Evolutionary conservation across 2,797 vertebrate genomes (phyloP).

Genomic region (Bovichtus diacanthus): DNA sequence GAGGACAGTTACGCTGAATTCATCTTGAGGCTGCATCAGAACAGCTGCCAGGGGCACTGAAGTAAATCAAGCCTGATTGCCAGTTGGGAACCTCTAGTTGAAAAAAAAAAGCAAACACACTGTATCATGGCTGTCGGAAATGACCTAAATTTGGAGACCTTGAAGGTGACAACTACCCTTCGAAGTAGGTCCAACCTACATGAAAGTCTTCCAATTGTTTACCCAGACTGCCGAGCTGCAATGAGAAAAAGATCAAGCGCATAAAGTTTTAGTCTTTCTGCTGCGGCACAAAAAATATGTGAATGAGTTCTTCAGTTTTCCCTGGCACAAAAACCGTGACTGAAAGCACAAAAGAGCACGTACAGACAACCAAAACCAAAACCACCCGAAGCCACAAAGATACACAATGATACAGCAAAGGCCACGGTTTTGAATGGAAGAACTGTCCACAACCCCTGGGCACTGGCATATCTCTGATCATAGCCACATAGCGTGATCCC

Average conservation of each 20-base stretch:
- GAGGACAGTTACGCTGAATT: constrained; percentile 3
- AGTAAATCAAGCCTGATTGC: constrained; percentile 24
- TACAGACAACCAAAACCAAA: constrained; percentile 27
- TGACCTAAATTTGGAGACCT: constrained; percentile 44
- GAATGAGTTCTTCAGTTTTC: constrained; percentile 43
- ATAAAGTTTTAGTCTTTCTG: constrained; percentile 22
- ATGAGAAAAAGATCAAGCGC: constrained; percentile 28
- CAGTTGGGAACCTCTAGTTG: constrained; percentile 15
- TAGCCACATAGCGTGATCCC: constrained; percentile 46
- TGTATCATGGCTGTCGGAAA: constrained; percentile 35
- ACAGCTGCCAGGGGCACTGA: constrained; percentile 8
- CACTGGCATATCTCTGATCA: constrained; percentile 45
- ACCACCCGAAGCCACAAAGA: constrained; percentile 13
- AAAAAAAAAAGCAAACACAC: constrained; percentile 25
- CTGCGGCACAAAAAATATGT: constrained; percentile 20
- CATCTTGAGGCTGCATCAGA: neutral
- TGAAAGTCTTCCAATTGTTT: constrained; percentile 46
- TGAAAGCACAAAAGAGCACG: constrained; percentile 23
- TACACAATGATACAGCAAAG: constrained; percentile 37
- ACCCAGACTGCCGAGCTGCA: constrained; percentile 25
- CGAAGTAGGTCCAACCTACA: constrained; percentile 48
- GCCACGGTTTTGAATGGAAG: constrained; percentile 33
- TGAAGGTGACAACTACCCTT: constrained; percentile 33
- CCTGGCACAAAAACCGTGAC: constrained; percentile 18
- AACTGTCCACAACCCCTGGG: constrained; percentile 33